Percentiles rank a stretch among this genome's conserved stretches.
These are phyloP conservation scores for Pogonocichla stellata DNA, from an alignment of 2,113 vertebrate species.

Conservation along the genomic window DNA sequence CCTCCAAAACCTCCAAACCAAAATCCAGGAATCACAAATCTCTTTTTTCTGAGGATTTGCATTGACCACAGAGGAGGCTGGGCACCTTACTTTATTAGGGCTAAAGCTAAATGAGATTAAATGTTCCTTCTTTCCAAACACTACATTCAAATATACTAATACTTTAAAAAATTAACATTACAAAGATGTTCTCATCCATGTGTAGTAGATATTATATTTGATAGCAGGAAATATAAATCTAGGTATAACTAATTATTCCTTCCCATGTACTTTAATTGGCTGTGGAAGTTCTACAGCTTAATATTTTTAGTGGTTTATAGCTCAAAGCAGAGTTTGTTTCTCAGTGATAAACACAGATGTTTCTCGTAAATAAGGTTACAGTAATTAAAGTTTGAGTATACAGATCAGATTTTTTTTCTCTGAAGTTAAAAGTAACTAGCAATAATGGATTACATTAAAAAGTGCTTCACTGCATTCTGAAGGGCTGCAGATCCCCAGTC, in stretches of 20 bases:
- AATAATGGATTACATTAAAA: neutral
- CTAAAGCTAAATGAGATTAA: neutral
- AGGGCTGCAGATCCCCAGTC: neutral
- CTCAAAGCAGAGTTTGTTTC: neutral
- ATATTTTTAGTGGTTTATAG: neutral
- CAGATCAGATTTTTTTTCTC: neutral
- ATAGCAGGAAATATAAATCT: neutral
- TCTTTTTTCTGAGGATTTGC: neutral
- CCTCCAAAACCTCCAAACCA: neutral
- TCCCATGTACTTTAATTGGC: neutral
- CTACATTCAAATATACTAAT: neutral
- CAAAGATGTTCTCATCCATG: neutral
- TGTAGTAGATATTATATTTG: neutral
- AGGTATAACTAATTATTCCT: neutral
- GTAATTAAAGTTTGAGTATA: neutral
- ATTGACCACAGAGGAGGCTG: neutral
- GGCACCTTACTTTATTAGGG: neutral
- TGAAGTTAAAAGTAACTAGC: neutral
- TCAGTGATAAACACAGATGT: conserved; percentile 22
- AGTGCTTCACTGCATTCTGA: neutral
- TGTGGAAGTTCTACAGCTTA: neutral
- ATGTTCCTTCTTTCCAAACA: neutral
- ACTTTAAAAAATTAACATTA: neutral
- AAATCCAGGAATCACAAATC: neutral
- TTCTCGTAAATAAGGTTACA: conserved; percentile 5